Evolutionary conservation across 2,888 invertebrate species (phyloP).

Genomic region (Lasioglossum figueresi): DNA sequence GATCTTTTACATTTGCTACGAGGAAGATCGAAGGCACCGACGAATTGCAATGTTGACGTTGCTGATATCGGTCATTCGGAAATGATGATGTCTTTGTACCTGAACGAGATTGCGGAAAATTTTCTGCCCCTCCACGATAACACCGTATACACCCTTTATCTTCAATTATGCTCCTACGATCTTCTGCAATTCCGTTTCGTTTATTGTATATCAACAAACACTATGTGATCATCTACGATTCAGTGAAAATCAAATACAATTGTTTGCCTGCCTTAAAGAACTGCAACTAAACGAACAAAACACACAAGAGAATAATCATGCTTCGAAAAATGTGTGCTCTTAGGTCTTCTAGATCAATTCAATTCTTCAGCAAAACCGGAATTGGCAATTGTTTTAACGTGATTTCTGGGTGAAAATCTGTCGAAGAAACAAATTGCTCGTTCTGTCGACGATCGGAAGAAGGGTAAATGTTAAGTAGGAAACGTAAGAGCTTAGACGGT

Average conservation of each 20-base stretch:
- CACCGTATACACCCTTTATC: conserved; percentile 5
- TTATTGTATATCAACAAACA: background rate
- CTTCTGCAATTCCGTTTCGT: conserved; percentile 9
- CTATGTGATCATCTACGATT: background rate
- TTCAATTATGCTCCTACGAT: conserved; percentile 14
- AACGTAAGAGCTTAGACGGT: conserved; percentile 38
- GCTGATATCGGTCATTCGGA: conserved; percentile 15
- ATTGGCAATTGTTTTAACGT: background rate
- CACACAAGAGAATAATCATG: no score
- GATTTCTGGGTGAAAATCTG: background rate
- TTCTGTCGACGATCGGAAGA: conserved; percentile 7
- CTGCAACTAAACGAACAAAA: background rate
- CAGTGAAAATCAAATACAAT: background rate
- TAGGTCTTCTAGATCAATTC: no score
- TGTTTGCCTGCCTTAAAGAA: background rate
- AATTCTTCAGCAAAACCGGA: background rate
- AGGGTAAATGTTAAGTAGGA: conserved; percentile 34
- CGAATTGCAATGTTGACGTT: conserved; percentile 5
- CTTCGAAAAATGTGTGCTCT: no score
- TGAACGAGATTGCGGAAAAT: conserved; percentile 22
- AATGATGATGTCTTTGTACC: background rate
- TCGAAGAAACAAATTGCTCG: background rate
- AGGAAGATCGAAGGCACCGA: background rate
- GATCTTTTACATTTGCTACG: background rate
- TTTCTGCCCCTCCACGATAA: conserved; percentile 32